Base-by-base conservation (phyloP, 1,140 invertebrate genomes). In the Penaeus chinensis region DNA sequence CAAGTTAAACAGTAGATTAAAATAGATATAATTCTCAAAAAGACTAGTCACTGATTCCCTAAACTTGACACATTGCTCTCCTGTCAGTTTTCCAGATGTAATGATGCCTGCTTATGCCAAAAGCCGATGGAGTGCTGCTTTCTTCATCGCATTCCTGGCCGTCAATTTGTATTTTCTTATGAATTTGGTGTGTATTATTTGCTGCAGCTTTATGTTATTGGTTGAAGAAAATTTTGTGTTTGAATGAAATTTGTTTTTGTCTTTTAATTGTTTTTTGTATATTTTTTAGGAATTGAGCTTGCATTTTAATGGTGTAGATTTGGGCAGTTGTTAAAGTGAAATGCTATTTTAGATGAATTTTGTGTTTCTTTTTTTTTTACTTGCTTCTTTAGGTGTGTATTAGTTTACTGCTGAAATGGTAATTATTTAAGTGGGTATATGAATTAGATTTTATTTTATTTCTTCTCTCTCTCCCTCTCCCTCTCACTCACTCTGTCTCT, bases 71-170 rank as follows among this genome's bases (percentile, higher is more conserved):
- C 37, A 8, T 8, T 42, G 37, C 4, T 86, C 89, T 91, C 90
- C 93, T 93, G 90, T 60, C 92, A 97, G 96, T 92, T 98, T 96
- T 93, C 97, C 97, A 32, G 97, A 98, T 92, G 96, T 98, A 16
- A 98, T 98, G 97, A 97, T 98, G 96, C 96, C 96, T 19, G 95
- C 96, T 0, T 98, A 97, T 93, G 94, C 95, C 4, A 94, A 94
- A 90, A 95, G 94, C 24, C 95, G 95, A 91, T 97, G 95, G 94
- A 96, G 96, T 90, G 95, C 95, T n/a, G 92, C 97, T 69, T 98
- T 97, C 92, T 98, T 98, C 92, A 95, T 98, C 82, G 94, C 95
- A 1, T 98, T 98, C 92, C 94, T 98, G 42, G 95, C 95, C 81
- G 95, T 96, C 27, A 96, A 96, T 90, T 93, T 98, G 0, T 98